A percentile compares a stretch with the other conserved stretches of the same genome.
Evolutionary conservation across 1,140 invertebrate genomes (phyloP).

Genomic region (Amyelois transitella): DNA sequence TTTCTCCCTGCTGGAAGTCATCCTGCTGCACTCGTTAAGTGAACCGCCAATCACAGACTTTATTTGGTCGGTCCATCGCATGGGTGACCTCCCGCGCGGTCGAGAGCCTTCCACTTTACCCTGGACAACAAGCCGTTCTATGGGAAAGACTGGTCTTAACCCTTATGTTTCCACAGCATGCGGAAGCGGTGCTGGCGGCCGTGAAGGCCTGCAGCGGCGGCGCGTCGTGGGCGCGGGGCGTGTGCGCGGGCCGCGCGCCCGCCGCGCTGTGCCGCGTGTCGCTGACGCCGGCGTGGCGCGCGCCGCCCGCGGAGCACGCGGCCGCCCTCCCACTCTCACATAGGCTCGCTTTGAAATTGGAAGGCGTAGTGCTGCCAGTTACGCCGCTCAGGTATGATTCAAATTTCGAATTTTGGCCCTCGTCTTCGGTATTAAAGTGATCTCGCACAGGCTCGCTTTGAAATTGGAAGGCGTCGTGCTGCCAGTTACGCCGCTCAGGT

Average conservation of each 20-base stretch:
- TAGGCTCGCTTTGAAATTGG: constrained; percentile 88
- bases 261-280: constrained; percentile 45
- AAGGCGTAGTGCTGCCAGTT: constrained; percentile 85
- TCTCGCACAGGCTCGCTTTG: too few relatives aligned
- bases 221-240: constrained; percentile 84
- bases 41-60: too few relatives aligned
- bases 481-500: constrained; percentile 44
- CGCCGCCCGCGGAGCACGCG: constrained; percentile 41
- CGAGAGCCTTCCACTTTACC: too few relatives aligned
- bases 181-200: constrained; percentile 80
- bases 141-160: too few relatives aligned
- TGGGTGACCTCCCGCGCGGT: too few relatives aligned
- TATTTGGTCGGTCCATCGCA: too few relatives aligned
- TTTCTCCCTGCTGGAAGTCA: too few relatives aligned
- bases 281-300: constrained; percentile 31
- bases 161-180: constrained; percentile 75
- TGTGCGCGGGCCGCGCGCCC: constrained; percentile 77
- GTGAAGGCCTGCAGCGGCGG: constrained; percentile 80
- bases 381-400: constrained; percentile 16
- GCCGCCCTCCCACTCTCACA: constrained; percentile 43
- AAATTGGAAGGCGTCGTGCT: constrained; percentile 87
- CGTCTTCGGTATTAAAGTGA: too few relatives aligned
- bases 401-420: not conserved
- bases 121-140: too few relatives aligned
- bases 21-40: too few relatives aligned